Conservation (phyloP, 1,140 invertebrate species). For the Dreissena polymorpha region DNA sequence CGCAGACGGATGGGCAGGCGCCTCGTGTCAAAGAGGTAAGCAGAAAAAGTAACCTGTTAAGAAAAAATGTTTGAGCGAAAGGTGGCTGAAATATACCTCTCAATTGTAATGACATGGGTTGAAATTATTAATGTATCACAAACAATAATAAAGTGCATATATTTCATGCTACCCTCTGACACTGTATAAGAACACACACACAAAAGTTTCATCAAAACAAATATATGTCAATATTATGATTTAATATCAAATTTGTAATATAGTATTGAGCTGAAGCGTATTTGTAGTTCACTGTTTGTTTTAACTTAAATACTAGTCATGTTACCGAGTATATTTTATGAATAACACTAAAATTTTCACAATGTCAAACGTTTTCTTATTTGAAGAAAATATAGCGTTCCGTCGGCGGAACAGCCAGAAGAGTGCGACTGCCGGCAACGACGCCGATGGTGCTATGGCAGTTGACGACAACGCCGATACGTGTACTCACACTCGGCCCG, state of each 20-base stretch:
- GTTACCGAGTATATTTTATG: background rate
- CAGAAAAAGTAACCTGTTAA: background rate
- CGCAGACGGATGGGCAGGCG: conserved; percentile 53
- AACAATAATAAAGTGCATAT: too few species aligned
- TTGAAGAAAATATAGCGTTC: conserved; percentile 42
- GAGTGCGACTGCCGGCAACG: background rate
- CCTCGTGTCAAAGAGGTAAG: conserved; percentile 58
- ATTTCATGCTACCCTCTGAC: too few species aligned
- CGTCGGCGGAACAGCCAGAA: conserved; percentile 24
- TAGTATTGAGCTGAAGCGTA: background rate
- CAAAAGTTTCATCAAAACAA: background rate
- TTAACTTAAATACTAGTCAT: background rate
- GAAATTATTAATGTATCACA: too few species aligned
- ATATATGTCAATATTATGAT: background rate
- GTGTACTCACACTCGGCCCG: conserved; percentile 15
- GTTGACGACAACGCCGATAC: conserved; percentile 38
- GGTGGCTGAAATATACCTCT: too few species aligned
- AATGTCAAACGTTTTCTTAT: background rate
- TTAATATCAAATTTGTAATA: too few species aligned
- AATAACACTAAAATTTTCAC: background rate
- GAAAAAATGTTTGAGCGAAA: too few species aligned
- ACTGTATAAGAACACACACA: too few species aligned
- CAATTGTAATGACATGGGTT: background rate
- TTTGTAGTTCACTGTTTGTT: background rate
- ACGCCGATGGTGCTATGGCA: conserved; percentile 23